phyloP scores from a whole-genome alignment of 2,113 vertebrate genomes.

The Dasyornis broadbenti region DNA sequence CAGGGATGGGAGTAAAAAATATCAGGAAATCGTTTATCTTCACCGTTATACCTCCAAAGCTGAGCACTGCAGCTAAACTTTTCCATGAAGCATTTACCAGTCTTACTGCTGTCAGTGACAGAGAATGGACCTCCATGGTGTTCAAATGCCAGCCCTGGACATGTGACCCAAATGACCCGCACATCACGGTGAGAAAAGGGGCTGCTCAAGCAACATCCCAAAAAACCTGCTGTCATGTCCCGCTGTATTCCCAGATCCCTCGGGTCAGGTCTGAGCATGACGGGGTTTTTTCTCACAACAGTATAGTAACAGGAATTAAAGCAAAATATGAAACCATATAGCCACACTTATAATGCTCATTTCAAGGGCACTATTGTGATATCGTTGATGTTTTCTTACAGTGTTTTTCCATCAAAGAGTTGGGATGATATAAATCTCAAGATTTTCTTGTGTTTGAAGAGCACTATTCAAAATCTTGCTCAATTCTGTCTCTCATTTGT shows the following conservation, averaged over 20 bases:
- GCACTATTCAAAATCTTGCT: neutral
- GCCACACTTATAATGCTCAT: neutral
- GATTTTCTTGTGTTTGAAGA: neutral
- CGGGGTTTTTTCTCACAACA: neutral
- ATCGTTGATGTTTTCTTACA: neutral
- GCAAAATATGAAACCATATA: neutral
- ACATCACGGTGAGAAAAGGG: slow-evolving; percentile 70
- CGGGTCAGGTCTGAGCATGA: neutral
- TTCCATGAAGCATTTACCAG: no score
- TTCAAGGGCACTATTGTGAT: neutral
- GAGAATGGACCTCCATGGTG: slow-evolving; percentile 61
- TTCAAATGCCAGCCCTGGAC: no score
- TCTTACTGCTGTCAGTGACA: neutral
- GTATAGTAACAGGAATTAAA: neutral
- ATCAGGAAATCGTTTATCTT: neutral
- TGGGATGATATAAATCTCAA: neutral
- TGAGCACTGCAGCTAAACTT: neutral
- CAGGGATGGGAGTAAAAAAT: neutral
- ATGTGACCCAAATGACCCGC: slow-evolving; percentile 53
- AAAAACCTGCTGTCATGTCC: neutral
- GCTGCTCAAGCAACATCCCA: neutral
- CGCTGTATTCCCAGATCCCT: neutral
- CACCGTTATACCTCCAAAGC: neutral
- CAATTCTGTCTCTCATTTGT: neutral
- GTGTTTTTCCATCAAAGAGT: neutral